Evolutionary conservation across 2,888 invertebrate genomes (phyloP), one percentile per base, ranked within the genome.

Genomic region (Odontothrips loti): DNA sequence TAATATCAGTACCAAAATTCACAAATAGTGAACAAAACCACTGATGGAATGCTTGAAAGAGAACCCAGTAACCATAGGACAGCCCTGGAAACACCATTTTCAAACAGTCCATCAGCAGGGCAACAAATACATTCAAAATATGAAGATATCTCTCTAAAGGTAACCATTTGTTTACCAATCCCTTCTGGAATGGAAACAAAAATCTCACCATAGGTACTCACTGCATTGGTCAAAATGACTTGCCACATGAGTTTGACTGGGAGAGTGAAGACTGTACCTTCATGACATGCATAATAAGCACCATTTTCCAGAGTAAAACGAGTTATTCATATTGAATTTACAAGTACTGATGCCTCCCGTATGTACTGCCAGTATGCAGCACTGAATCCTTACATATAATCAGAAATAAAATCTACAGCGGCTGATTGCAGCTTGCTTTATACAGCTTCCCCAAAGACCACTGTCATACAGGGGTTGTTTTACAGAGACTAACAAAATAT

Each of bases 1-100:
- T 75, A 75, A 75, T 75, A 75, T 75, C 68, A 75, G 68, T 75
- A 75, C 68, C 68, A 75, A 75, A 75, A 75, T 75, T 75, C 68
- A 75, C 68, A 27, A 75, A 27, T n/a, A 75, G 68, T 75, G 68
- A 75, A 75, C 8, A 27, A 75, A 75, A 1, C 68, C 12, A 75
- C 68, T 75, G 68, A 75, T 75, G 68, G 68, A 75, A 23, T 75
- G 68, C 27, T 15, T 58, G 58, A 58, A 58, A 58, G 58, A 58
- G 20, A 75, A 75, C 8, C 27, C 68, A 75, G 34, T 43, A 43
- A 43, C 34, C 34, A 43, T 15, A 1, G 58, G 58, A 20, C 20
- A 58, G 20, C 58, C 11, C 34, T 43, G 34, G 6, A 10, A 58
- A 58, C n/a, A 15, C n/a, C 58, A 17, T n/a, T 58, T 58, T 15